Evolutionary conservation across 2,888 invertebrate species (phyloP), one percentile per base, ranked within the genome.

Genomic region (Zelleria hepariella): DNA sequence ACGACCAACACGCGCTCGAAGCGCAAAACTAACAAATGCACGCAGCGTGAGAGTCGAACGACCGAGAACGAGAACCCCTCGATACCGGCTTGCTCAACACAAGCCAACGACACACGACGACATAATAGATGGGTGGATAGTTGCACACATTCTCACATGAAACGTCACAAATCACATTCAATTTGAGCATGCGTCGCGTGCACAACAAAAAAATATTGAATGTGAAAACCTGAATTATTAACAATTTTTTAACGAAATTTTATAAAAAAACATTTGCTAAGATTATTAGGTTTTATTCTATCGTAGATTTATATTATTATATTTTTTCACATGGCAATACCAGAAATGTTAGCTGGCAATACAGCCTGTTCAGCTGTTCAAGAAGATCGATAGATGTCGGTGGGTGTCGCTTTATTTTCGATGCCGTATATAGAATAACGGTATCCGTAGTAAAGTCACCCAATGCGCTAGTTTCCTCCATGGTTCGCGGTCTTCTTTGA

Each of bases 341-440:
- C 21, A 27, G 10, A 32, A 3, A 21, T 5, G 20, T 58, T 42
- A 6, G 26, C 68, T 83, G 78, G 86, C 80, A 85, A 81, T 80
- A 64, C 73, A 18, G 49, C 56, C 3, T 25, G n/a, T 78, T 73
- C 86, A 87, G 86, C 85, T 88, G 86, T 83, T 81, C 65, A 52
- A 60, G 57, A 64, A 77, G 86, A 87, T 87, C 88, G 80, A 88
- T 88, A 88, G 87, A 88, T 86, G 88, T 88, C 88, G 81, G 86
- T 86, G 83, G 74, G 77, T 77, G 84, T 83, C 81, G 76, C 84
- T 85, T 86, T 87, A 86, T 86, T 86, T 86, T 87, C 78, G 79
- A 78, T 78, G 77, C 76, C 73, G 71, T 77, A 71, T 61, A 61
- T 61, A 64, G 62, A 61, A 63, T 64, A 64, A 82, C 86, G 83